Evolutionary conservation across 2,113 vertebrate species (phyloP).

Genomic region (Perccottus glenii): DNA sequence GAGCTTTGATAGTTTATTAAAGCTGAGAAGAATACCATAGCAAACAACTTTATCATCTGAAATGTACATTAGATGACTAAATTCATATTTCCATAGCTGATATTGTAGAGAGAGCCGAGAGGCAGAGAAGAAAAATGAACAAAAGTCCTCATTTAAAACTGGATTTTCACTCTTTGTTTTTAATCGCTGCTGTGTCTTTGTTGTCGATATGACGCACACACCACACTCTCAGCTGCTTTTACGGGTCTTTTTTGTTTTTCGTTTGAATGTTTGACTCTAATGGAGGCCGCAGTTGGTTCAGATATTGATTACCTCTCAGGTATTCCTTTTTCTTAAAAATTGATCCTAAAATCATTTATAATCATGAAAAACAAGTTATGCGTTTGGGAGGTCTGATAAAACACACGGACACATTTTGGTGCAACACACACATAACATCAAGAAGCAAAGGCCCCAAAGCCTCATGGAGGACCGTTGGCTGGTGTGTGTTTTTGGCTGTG

Average conservation of each 20-base stretch:
- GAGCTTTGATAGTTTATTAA: no score
- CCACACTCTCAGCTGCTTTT: slow-evolving; percentile 52
- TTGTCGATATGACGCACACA: slow-evolving; percentile 41
- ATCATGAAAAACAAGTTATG: slow-evolving; percentile 51
- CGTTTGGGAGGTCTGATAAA: slow-evolving; percentile 55
- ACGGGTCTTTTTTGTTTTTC: slow-evolving; percentile 51
- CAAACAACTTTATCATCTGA: background rate
- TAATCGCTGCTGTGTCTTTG: slow-evolving; percentile 37
- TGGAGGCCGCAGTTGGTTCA: slow-evolving; percentile 55
- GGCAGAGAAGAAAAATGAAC: slow-evolving; percentile 9
- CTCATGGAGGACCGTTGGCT: slow-evolving; percentile 13
- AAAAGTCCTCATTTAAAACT: slow-evolving; percentile 22
- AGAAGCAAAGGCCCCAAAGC: slow-evolving; percentile 56
- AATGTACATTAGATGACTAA: background rate
- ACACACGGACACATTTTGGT: background rate
- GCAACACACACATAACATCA: slow-evolving; percentile 11
- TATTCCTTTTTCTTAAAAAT: slow-evolving; percentile 55
- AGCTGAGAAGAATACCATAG: background rate
- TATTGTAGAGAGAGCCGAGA: background rate
- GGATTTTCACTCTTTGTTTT: slow-evolving; percentile 49
- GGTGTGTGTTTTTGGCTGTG: slow-evolving; percentile 46
- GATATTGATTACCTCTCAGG: slow-evolving; percentile 70
- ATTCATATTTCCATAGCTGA: background rate
- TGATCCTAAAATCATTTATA: slow-evolving; percentile 65
- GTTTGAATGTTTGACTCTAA: slow-evolving; percentile 49